phyloP scores from a whole-genome alignment of 2,113 vertebrate genomes.

The Naja naja region DNA sequence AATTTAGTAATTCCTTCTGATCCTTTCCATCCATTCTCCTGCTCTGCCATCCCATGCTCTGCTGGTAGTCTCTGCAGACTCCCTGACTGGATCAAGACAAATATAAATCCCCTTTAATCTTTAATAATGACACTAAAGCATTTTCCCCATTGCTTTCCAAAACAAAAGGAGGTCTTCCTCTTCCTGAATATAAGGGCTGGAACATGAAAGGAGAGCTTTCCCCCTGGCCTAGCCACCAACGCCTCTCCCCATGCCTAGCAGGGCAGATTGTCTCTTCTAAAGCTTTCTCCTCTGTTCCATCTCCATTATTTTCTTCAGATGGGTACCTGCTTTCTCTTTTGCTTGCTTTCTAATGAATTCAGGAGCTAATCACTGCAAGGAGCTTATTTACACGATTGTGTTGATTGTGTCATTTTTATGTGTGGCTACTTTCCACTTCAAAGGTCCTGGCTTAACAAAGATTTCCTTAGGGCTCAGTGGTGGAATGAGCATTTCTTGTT shows the following conservation, averaged over 20 bases:
- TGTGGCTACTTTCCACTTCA: constrained; percentile 21
- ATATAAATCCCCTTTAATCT: constrained; percentile 50
- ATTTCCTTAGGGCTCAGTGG: not conserved
- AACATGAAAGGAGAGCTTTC: constrained; percentile 37
- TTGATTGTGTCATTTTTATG: not conserved
- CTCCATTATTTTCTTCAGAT: constrained; percentile 53
- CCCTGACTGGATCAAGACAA: constrained; percentile 41
- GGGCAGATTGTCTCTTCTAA: constrained; percentile 54
- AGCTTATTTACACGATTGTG: not conserved
- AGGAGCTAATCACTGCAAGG: constrained; percentile 54
- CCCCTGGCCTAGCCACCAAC: constrained; percentile 15
- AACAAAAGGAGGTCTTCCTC: constrained; percentile 53
- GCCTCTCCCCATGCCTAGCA: constrained; percentile 33
- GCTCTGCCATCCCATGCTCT: not conserved
- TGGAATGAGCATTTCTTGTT: not conserved
- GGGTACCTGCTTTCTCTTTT: constrained; percentile 51
- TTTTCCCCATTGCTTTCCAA: constrained; percentile 35
- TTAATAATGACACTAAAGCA: constrained; percentile 53
- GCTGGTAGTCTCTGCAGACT: constrained; percentile 6
- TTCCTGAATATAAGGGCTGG: constrained; percentile 46
- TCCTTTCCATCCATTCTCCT: not conserved
- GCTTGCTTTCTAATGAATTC: constrained; percentile 57
- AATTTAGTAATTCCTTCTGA: constrained; percentile 22
- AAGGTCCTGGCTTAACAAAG: constrained; percentile 34
- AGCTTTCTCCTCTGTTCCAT: constrained; percentile 45